phyloP scores from a whole-genome alignment of 2,888 invertebrate genomes.

The Volucella bombylans region DNA sequence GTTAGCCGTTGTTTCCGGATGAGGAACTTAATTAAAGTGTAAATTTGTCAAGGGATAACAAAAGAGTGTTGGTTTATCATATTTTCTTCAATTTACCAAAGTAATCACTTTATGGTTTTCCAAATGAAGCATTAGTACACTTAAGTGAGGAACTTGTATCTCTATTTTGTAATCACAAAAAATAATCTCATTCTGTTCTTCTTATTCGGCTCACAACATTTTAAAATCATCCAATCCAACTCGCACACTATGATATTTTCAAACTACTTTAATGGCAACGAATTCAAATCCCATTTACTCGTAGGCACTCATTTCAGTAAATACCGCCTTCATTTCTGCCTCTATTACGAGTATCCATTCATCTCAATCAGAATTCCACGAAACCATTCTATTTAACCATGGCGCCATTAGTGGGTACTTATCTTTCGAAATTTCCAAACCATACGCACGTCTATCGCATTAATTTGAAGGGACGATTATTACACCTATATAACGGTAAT shows the following conservation, averaged over 20 bases:
- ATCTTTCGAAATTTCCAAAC: slow-evolving; percentile 28
- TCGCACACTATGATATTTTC: too few relatives aligned
- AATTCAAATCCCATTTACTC: too few relatives aligned
- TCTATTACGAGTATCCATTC: slow-evolving; percentile 29
- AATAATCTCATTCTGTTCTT: neutral
- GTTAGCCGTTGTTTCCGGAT: neutral
- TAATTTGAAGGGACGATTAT: slow-evolving; percentile 59
- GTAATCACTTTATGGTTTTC: neutral
- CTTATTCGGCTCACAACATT: neutral
- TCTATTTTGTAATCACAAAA: neutral
- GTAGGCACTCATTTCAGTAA: neutral
- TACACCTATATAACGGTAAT: slow-evolving; percentile 46
- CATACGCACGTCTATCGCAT: slow-evolving; percentile 58
- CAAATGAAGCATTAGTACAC: neutral
- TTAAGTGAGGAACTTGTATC: neutral
- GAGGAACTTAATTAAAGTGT: slow-evolving; percentile 18
- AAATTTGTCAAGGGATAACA: slow-evolving; percentile 1
- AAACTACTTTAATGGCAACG: too few relatives aligned
- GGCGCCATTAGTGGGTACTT: slow-evolving; percentile 38
- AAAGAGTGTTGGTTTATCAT: neutral
- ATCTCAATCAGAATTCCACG: slow-evolving; percentile 44
- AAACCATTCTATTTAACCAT: slow-evolving; percentile 1
- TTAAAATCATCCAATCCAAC: neutral
- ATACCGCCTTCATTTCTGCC: neutral
- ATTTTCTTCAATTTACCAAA: neutral